Evolutionary conservation across 2,113 vertebrate species (phyloP), one percentile per base, ranked within the genome.

Genomic region (Mustelus asterias): DNA sequence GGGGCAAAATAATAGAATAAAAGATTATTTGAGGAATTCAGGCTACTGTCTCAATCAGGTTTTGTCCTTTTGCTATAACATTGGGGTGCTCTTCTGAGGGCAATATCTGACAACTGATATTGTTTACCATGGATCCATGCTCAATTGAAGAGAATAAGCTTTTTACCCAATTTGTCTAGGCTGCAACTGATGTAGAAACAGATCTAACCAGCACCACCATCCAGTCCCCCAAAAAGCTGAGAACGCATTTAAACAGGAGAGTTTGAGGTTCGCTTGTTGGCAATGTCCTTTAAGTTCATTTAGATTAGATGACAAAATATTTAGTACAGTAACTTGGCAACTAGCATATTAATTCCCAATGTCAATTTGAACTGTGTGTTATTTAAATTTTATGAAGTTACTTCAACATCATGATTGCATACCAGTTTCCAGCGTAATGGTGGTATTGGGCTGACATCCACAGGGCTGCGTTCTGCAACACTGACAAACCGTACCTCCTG

Each of bases 401-500:
- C 54, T 58, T 29, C 2, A 54, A 65, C 14, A 8, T 65, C n/a
- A 37, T 26, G 24, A 76, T 78, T 26, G 94, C 83, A 85, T 97
- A 99, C 99, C 98, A 99, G 98, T 96, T 97, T 99, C 97, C 99
- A 99, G 83, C 99, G 98, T 1, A 98, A 98, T 96, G 99, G 96
- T 0, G 99, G 99, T 37, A 99, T 99, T 96, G 98, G 98, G 96
- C 98, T 98, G 96, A 99, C 98, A 96, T 99, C 99, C 85, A 99
- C 97, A 10, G 99, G 99, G 96, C 98, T 98, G 95, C 99, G 98
- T 96, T 99, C 98, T 0, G 98, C 98, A 29, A 99, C 98, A 97
- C 98, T 98, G 97, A 99, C 98, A 97, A 99, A 99, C 95, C 99
- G 98, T 78, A 99, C 99, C 97, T 99, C 99, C 97, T 99, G 97